These are phyloP conservation scores for Melipona beecheii DNA, from an alignment of 2,888 invertebrate species.

Conservation along the genomic window DNA sequence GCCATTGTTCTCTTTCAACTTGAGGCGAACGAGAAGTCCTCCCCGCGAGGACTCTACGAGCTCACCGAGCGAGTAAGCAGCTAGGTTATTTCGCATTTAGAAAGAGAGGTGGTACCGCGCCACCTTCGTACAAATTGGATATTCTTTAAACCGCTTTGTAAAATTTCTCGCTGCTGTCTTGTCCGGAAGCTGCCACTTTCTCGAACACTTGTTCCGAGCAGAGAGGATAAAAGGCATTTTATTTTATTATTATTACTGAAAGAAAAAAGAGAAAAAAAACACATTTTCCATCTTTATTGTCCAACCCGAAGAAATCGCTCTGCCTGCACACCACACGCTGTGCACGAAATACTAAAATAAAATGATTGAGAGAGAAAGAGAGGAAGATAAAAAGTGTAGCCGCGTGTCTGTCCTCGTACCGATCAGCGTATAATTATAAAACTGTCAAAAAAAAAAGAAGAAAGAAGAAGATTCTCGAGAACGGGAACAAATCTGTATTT, in stretches of 20 bases:
- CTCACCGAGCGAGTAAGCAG: not conserved
- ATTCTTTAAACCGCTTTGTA: not conserved
- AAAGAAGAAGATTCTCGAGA: constrained; percentile 15
- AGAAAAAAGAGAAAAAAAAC: too few species aligned
- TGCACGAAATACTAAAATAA: not conserved
- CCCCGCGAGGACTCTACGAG: not conserved
- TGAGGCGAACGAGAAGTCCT: not conserved
- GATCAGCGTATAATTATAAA: constrained; percentile 56
- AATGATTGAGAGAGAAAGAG: constrained; percentile 1
- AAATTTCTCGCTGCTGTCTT: not conserved
- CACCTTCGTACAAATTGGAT: not conserved
- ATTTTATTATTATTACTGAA: too few species aligned
- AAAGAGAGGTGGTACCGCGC: not conserved
- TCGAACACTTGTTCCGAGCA: not conserved
- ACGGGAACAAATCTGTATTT: constrained; percentile 32
- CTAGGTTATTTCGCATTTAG: not conserved
- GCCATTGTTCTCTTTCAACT: constrained; percentile 5
- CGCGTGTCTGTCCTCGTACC: constrained; percentile 45
- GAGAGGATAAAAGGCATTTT: too few species aligned
- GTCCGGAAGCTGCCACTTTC: not conserved
- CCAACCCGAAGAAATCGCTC: not conserved
- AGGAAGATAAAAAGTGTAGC: constrained; percentile 32
- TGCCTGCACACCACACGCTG: not conserved
- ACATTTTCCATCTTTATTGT: not conserved
- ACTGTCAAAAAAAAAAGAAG: constrained; percentile 11